Evolutionary conservation across 92 coral and sea anemone species (phyloP).

Genomic region (Diadumene lineata): DNA sequence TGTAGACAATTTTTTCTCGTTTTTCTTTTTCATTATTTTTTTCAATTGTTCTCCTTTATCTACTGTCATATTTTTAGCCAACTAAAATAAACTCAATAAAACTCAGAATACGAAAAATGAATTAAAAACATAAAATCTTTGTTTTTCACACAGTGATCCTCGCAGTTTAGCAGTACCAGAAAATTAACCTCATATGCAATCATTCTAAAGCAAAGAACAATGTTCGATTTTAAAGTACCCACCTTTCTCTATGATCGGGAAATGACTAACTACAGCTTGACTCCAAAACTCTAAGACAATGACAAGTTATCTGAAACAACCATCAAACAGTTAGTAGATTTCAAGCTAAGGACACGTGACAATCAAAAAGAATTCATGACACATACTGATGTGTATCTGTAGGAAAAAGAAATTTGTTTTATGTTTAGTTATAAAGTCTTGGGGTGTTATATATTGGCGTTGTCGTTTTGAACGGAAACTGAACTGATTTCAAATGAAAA

Average conservation of each 20-base stretch:
- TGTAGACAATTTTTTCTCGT: no score
- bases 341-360: slow-evolving; percentile 7
- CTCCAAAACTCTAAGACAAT: not conserved
- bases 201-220: not conserved
- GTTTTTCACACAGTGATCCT: no score
- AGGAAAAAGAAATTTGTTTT: not conserved
- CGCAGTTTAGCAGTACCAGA: no score
- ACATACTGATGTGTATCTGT: not conserved
- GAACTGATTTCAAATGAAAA: not conserved
- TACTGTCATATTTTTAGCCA: no score
- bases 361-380: not conserved
- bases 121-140: no score
- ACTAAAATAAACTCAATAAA: no score
- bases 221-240: not conserved
- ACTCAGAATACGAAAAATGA: no score
- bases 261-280: not conserved
- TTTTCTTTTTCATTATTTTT: no score
- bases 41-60: no score
- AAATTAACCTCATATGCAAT: no score
- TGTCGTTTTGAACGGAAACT: not conserved
- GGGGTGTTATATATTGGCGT: not conserved
- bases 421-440: slow-evolving; percentile 6
- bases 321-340: not conserved
- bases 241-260: not conserved
- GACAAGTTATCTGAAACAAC: not conserved